These are phyloP conservation scores for Villa cingulata DNA, from an alignment of 2,888 invertebrate genomes.

Conservation along the genomic window DNA sequence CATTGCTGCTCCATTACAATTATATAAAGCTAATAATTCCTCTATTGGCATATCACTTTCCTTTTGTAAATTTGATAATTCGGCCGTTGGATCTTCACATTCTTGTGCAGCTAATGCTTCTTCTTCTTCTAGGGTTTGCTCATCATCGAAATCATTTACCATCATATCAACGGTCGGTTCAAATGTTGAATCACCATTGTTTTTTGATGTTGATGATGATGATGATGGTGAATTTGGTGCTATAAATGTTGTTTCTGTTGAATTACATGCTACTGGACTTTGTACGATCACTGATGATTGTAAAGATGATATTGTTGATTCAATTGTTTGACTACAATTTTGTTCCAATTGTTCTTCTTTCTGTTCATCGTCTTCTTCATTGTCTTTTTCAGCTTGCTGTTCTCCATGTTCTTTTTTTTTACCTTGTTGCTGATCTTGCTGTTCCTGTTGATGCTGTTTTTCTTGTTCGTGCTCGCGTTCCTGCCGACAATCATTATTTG, in stretches of 20 bases:
- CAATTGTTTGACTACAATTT: no score
- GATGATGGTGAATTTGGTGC: slow-evolving; percentile 16
- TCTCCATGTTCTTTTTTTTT: no score
- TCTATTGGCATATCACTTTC: slow-evolving; percentile 96
- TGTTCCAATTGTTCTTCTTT: no score
- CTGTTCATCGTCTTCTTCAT: no score
- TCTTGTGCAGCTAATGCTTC: slow-evolving; percentile 85
- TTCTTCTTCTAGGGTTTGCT: slow-evolving; percentile 91
- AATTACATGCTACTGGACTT: no score
- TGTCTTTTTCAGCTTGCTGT: no score
- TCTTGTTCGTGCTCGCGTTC: background rate
- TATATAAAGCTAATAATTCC: slow-evolving; percentile 80
- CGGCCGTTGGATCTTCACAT: slow-evolving; percentile 70
- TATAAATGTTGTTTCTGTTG: background rate
- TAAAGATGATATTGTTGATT: no score
- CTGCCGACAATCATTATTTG: background rate
- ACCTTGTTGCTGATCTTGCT: no score
- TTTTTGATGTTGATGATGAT: slow-evolving; percentile 19
- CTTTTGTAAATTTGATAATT: slow-evolving; percentile 73
- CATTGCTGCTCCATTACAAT: slow-evolving; percentile 41
- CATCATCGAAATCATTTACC: slow-evolving; percentile 96
- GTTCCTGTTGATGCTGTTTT: no score
- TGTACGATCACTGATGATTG: background rate
- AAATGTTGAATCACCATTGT: slow-evolving; percentile 45
- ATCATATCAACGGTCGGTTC: slow-evolving; percentile 93